phyloP scores from a whole-genome alignment of 2,888 invertebrate species.

The Spilosoma lubricipeda region DNA sequence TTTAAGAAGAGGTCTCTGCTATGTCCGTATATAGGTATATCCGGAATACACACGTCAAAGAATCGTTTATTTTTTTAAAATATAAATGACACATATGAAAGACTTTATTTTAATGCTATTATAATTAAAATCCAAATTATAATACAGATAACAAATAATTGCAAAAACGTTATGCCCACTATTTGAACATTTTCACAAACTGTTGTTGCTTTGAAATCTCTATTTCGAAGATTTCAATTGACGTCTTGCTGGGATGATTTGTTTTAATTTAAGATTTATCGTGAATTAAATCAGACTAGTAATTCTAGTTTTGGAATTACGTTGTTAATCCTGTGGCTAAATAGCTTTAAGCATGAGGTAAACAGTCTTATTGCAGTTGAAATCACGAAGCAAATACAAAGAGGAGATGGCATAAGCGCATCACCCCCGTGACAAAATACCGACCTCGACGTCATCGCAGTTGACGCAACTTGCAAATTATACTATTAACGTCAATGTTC shows the following conservation, averaged over 20 bases:
- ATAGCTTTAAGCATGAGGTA: background rate
- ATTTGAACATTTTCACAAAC: background rate
- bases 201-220: background rate
- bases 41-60: no score
- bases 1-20: no score
- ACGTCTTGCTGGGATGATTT: conserved; percentile 3
- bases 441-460: no score
- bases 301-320: background rate
- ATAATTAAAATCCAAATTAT: background rate
- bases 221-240: conserved; percentile 5
- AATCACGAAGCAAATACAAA: no score
- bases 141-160: background rate
- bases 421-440: no score
- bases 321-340: background rate
- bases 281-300: background rate
- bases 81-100: no score
- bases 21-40: no score
- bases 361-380: background rate
- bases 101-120: no score
- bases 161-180: background rate
- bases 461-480: no score
- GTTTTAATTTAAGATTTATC: conserved; percentile 2
- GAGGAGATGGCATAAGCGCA: no score
- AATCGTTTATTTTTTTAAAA: no score
- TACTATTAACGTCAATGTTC: no score